A percentile compares a stretch with the other conserved stretches of the same genome.
These are phyloP conservation scores for Rhadina sibilatrix DNA, from an alignment of 2,113 vertebrate species.

Conservation along the genomic window DNA sequence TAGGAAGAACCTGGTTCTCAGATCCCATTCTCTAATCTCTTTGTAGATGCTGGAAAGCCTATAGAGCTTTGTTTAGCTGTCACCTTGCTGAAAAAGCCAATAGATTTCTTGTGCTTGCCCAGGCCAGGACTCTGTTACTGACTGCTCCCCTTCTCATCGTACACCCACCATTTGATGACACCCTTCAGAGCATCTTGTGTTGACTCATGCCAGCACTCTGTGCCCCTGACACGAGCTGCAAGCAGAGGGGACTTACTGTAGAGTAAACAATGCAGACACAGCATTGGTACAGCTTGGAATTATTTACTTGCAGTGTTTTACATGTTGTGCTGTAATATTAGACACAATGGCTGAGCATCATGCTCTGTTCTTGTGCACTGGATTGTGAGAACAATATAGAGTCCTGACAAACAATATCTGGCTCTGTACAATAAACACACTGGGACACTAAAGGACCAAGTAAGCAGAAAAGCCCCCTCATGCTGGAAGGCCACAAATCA, in stretches of 20 bases:
- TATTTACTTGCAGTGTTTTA: conserved; percentile 64
- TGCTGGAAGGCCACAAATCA: conserved; percentile 14
- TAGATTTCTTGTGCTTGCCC: neutral
- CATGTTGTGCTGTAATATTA: conserved; percentile 21
- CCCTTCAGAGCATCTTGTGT: neutral
- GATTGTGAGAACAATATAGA: conserved; percentile 8
- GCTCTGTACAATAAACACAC: conserved; percentile 29
- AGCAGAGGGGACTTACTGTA: neutral
- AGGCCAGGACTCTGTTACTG: neutral
- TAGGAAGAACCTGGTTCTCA: neutral
- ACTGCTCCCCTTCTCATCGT: neutral
- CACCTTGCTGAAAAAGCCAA: neutral
- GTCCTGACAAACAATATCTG: conserved; percentile 10
- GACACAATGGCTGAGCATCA: conserved; percentile 40
- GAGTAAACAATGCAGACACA: conserved; percentile 1
- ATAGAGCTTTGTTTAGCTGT: neutral
- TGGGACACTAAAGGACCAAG: neutral
- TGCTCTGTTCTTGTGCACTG: conserved; percentile 68
- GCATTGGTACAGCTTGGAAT: neutral
- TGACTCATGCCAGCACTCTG: neutral
- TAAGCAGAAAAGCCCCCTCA: conserved; percentile 46
- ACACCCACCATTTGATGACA: neutral
- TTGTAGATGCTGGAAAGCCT: neutral
- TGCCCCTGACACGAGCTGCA: neutral
- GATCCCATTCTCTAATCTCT: neutral